Evolutionary conservation across 1,140 invertebrate genomes (phyloP), one percentile per base, ranked within the genome.

Genomic region (Anastrepha ludens): DNA sequence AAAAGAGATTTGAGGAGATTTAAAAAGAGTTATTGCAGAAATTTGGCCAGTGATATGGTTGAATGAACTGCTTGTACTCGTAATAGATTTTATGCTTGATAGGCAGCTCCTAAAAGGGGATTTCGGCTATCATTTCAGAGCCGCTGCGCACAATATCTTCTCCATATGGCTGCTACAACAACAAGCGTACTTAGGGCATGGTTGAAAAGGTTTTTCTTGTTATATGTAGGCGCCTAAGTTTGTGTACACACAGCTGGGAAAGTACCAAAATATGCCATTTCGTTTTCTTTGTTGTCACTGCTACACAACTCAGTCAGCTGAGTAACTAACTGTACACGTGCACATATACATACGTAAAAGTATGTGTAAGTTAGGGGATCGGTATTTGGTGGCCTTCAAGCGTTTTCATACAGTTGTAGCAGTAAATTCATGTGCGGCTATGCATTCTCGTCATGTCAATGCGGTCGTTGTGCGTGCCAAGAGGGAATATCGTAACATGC

Each of bases 1-100:
- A 74, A 44, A 13, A 15, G 47, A 29, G 74, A 29, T 50, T 81
- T 81, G 29, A 20, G 6, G 47, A 29, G 74, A 29, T 50, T 81
- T 81, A 55, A 20, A 3, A n/a, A 6, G 6, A 81, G 9, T 81
- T 81, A 55, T 58, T 17, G 39, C 39, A 47, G 15, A n/a, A 58
- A 81, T 81, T 58, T 58, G 74, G 55, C 17, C 74, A 81, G 55
- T 3, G 47, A 81, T 50, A 81, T 58, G 74, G 47, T 81, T 55
- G 29, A 81, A 81, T 55, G 29, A 81, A 81, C 47, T 81, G 74
- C n/a, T 81, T 13, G 44, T 81, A 81, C n/a, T 81, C 3, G 44
- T 81, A 81, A 81, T 81, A 81, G 47, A 81, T 81, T 81, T 81
- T 81, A 55, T 81, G 74, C 74, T 81, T 74, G 67, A 74, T 74